Base-by-base conservation (phyloP, 2,113 vertebrate genomes). In the Rallus limicola region DNA sequence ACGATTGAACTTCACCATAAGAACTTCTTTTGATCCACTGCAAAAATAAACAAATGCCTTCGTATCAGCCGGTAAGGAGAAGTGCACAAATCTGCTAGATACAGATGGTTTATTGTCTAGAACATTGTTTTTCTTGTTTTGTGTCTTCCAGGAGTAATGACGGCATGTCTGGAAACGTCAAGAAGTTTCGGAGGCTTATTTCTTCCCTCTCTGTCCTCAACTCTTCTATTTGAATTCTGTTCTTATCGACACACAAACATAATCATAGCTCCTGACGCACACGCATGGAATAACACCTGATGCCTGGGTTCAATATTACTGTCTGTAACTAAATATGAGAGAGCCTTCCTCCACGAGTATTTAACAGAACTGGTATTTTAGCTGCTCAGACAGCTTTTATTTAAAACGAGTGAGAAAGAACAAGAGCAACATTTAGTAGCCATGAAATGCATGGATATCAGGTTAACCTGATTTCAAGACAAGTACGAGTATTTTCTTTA, bases 21-120 rank as follows among this genome's bases (percentile, higher is more conserved):
- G 76, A 93, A 86, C 31, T 55, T 63, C 96, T 96, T 95, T 92
- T 94, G 86, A 93, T 94, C 79, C 40, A 13, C 28, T 59, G 44
- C 36, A 88, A 88, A 93, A 90, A 96, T 81, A 96, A 96, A 97
- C 77, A 95, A 65, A 65, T 77, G 59, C 8, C 23, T 96, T 46
- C 12, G 0, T 36, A 76, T 79, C 82, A 88, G 85, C 38, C 0
- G 0, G 58, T 86, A 59, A 86, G 55, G 44, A 90, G 60, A 88
- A 72, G 64, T 55, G 79, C 76, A 67, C 11, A 50, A 53, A 69
- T 52, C 59, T 92, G 16, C 48, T 44, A 78, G 16, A 24, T 44
- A 33, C 59, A 68, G 65, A 78, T 36, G 60, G 48, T 77, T 90
- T 67, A 77, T 92, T 93, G 92, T 93, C 76, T 86, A 40, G 50